Base-by-base conservation (phyloP, 2,113 vertebrate genomes). In the Albula glossodonta region DNA sequence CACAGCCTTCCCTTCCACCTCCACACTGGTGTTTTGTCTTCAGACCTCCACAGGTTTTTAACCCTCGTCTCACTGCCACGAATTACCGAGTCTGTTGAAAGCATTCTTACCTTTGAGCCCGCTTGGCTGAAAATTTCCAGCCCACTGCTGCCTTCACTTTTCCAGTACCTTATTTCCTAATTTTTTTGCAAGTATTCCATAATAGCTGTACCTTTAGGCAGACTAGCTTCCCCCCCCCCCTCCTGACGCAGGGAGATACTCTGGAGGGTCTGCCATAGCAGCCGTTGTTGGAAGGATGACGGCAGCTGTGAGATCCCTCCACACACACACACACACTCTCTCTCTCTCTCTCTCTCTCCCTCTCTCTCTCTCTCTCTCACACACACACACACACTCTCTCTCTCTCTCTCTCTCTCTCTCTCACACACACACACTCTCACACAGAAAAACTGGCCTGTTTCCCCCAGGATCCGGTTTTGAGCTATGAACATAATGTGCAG, bases 281-380 rank as follows among this genome's bases (percentile, higher is more conserved):
- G 50, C 81, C 41, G 82, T 84, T 84, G 70, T 78, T 4, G 82
- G 53, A 48, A 84, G 17, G 90, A 90, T 87, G 85, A 86, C 84
- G 78, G 52, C 57, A 88, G 87, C 87, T 90, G 90, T 53, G 83
- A 83, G 87, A 89, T 87, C 83, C 48, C 49, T 85, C 31, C 31
- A 41, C 31, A 41, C 31, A 41, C 31, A 41, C 31, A 41, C 31
- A 41, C 31, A 41, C 31, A 41, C 31, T 41, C 31, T 41, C 31
- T 41, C 31, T 41, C 31, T 41, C 31, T 41, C 31, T 41, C 31
- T 41, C 31, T 41, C 31, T 41, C 31, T 41, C 31, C 1, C 31
- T 41, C 31, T 41, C 31, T 41, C 31, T 41, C 31, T 41, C 31
- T 41, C 31, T 41, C 31, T 41, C 31, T 41, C 31, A 41, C 31